Base-by-base conservation (phyloP, 2,888 invertebrate genomes). In the Dendrolimus pini region DNA sequence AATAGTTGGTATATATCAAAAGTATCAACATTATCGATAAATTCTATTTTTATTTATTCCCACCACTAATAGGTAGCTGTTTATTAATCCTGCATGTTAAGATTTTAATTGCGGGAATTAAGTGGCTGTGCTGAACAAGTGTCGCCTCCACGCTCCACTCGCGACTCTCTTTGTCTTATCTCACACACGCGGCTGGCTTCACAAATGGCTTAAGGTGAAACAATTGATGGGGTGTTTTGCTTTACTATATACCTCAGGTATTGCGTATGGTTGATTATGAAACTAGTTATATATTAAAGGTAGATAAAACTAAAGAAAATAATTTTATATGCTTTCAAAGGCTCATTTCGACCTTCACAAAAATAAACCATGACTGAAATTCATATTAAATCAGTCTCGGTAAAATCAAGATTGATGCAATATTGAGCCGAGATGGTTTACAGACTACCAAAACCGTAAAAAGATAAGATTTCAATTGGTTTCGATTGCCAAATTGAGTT, bases 71-170 rank as follows among this genome's bases (percentile, higher is more conserved):
- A 70, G 74, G 74, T 74, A 75, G 75, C 75, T 77, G 81, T 82
- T 83, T 84, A 85, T 86, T 83, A 86, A 83, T 80, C 80, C 76
- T 82, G 60, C 77, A 85, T 80, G 85, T 86, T 85, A 83, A 84
- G 85, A 86, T 87, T 89, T 87, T 88, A 89, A 89, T 88, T 87
- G 87, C 82, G 83, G 84, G 81, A 79, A 83, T 85, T 80, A 87
- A 86, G 83, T 83, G 84, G 84, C 82, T 82, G 78, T 79, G 76
- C 79, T 68, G 56, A 52, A 54, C 56, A 53, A 56, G 53, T 56
- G 70, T 68, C 70, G 72, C 54, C 53, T 72, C 68, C 70, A 69
- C 68, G 69, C 68, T 69, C 65, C 63, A 62, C 63, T 65, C 67
- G 65, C 30, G 66, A 58, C 63, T 54, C 62, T 57, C 67, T 71